Percentiles rank a stretch among this genome's conserved stretches.
Conservation (phyloP, 1,140 invertebrate genomes). For the Temnothorax nylanderi region DNA sequence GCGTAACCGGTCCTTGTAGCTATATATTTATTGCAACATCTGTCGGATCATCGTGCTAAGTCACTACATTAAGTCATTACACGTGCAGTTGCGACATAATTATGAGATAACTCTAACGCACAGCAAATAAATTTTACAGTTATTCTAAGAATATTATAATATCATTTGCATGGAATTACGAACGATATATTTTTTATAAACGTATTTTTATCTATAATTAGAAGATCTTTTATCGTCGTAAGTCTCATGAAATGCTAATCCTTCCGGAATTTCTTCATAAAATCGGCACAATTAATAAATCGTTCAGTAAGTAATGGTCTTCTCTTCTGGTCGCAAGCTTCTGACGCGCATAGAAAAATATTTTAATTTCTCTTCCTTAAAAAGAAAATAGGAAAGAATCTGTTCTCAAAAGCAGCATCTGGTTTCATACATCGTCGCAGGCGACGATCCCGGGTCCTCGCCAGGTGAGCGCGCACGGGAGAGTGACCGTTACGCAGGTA, state of each 20-base stretch:
- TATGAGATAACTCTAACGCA: not conserved
- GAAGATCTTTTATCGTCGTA: not conserved
- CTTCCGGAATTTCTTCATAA: not conserved
- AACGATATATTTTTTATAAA: not conserved
- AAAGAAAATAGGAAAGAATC: not conserved
- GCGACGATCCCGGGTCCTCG: slow-evolving; percentile 44
- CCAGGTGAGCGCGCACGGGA: slow-evolving; percentile 61
- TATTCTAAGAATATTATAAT: not conserved
- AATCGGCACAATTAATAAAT: not conserved
- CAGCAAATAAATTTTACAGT: not conserved
- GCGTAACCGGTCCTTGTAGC: not conserved
- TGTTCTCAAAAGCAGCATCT: not conserved
- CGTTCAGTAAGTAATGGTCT: not conserved
- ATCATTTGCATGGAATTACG: not conserved
- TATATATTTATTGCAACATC: slow-evolving; percentile 4
- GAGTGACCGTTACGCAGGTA: slow-evolving; percentile 65
- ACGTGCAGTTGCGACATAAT: not conserved
- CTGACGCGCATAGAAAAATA: not conserved
- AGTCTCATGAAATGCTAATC: not conserved
- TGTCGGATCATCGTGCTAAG: slow-evolving; percentile 21
- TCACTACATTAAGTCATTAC: slow-evolving; percentile 35
- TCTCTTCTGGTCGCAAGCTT: not conserved
- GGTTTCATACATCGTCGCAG: not conserved
- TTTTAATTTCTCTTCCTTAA: not conserved
- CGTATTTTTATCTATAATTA: not conserved